Conservation (phyloP, 30 jellyfish, hydroid and myxozoan genomes). For the Sanderia malayensis region DNA sequence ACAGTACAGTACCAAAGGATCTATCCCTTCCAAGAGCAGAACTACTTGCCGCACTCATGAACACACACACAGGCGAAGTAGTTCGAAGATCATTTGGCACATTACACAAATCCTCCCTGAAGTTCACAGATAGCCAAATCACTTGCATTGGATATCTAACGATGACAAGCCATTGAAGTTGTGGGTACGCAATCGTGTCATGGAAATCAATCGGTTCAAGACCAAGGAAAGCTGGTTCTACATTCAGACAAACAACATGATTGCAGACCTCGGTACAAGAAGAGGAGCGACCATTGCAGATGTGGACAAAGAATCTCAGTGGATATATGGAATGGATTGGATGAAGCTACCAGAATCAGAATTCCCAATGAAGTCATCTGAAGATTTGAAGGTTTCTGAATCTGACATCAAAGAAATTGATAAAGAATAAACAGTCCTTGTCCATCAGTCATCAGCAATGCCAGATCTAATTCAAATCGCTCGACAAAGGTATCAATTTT, state of each 20-base stretch:
- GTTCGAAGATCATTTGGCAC: constrained; percentile 3
- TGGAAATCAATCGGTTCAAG: constrained; percentile 17
- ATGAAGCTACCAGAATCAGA: neutral
- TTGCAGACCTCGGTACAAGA: constrained; percentile 28
- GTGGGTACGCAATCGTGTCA: constrained; percentile 26
- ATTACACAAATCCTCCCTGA: neutral
- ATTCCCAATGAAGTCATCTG: constrained; percentile 11
- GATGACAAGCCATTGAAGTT: constrained; percentile 15
- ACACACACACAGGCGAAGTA: constrained; percentile 41
- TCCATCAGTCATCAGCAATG: no score
- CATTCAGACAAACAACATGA: constrained; percentile 15
- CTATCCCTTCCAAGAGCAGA: constrained; percentile 20
- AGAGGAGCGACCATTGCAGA: constrained; percentile 11
- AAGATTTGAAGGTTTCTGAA: neutral
- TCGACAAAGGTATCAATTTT: no score
- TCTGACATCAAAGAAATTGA: neutral
- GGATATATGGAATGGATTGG: neutral
- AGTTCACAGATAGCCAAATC: constrained; percentile 39
- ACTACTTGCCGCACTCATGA: neutral
- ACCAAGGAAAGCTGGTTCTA: constrained; percentile 1
- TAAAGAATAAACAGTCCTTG: no score
- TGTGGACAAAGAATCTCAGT: neutral
- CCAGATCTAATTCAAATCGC: no score
- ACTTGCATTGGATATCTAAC: constrained; percentile 23
- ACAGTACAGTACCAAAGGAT: constrained; percentile 5